Evolutionary conservation across 1,140 invertebrate genomes (phyloP).

Genomic region (Panagrolaimus sp.): DNA sequence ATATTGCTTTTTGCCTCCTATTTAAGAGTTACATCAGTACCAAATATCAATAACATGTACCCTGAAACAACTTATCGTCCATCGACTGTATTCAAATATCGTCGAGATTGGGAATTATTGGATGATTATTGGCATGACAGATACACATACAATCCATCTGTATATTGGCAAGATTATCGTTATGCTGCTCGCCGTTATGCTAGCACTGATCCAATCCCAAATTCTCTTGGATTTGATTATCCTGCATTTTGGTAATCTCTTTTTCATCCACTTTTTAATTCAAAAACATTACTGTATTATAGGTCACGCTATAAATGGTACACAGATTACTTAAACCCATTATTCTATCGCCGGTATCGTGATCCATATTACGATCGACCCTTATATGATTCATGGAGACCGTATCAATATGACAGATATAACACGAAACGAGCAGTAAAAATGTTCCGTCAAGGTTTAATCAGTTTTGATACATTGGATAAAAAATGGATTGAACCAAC

Average conservation of each 20-base stretch:
- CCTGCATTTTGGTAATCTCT: constrained; percentile 33
- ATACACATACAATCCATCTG: constrained; percentile 34
- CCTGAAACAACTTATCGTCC: constrained; percentile 6
- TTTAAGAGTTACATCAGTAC: constrained; percentile 52
- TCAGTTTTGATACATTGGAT: constrained; percentile 49
- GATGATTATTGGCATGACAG: constrained; percentile 46
- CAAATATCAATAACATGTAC: constrained; percentile 35
- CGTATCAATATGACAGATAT: constrained; percentile 46
- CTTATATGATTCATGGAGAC: constrained; percentile 51
- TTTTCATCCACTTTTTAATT: no score
- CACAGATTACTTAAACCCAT: constrained; percentile 50
- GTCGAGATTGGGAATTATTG: not conserved
- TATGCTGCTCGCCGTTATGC: constrained; percentile 44
- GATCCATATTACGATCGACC: constrained; percentile 57
- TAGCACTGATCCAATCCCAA: constrained; percentile 53
- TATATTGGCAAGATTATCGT: constrained; percentile 51
- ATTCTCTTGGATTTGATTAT: constrained; percentile 40
- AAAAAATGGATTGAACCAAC: constrained; percentile 57
- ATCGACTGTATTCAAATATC: constrained; percentile 28
- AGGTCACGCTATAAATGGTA: constrained; percentile 56
- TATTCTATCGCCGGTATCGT: constrained; percentile 52
- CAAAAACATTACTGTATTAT: constrained; percentile 15
- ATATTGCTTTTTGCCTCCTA: no score
- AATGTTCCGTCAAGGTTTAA: constrained; percentile 52
- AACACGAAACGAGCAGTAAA: constrained; percentile 53